A percentile compares a stretch with the other conserved stretches of the same genome.
Conservation (phyloP, 2,113 vertebrate genomes). For the Crypturellus undulatus region DNA sequence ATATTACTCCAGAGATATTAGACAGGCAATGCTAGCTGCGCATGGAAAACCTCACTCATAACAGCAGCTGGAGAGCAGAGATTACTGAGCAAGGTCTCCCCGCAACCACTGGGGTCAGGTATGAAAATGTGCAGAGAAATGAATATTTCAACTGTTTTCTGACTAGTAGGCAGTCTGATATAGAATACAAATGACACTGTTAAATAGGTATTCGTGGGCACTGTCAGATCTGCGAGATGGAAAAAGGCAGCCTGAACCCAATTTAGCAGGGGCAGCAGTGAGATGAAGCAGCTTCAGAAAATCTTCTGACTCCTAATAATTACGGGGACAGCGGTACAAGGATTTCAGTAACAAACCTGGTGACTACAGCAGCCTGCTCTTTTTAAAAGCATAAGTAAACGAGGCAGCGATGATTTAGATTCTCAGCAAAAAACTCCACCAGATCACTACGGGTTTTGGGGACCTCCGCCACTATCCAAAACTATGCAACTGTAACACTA, state of each 20-base stretch:
- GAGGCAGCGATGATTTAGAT: neutral
- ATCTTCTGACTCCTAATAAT: neutral
- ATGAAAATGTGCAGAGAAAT: neutral
- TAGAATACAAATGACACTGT: neutral
- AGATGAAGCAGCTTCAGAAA: neutral
- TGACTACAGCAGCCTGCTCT: neutral
- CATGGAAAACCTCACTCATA: neutral
- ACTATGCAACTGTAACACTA: neutral
- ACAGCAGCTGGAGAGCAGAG: neutral
- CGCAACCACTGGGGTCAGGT: neutral
- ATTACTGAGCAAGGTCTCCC: neutral
- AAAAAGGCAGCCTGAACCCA: neutral
- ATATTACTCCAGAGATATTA: neutral
- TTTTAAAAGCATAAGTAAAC: neutral
- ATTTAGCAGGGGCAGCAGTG: neutral
- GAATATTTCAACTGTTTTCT: neutral
- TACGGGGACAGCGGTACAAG: neutral
- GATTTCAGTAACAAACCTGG: neutral
- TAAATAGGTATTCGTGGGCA: neutral
- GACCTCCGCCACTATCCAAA: accelerated
- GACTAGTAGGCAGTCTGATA: neutral
- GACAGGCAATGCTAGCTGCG: accelerated
- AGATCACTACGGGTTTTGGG: accelerated
- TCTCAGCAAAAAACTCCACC: neutral
- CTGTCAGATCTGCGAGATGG: neutral